These are phyloP conservation scores for Caenorhabditis drosophilae DNA, from an alignment of 2,888 invertebrate species.

Conservation along the genomic window DNA sequence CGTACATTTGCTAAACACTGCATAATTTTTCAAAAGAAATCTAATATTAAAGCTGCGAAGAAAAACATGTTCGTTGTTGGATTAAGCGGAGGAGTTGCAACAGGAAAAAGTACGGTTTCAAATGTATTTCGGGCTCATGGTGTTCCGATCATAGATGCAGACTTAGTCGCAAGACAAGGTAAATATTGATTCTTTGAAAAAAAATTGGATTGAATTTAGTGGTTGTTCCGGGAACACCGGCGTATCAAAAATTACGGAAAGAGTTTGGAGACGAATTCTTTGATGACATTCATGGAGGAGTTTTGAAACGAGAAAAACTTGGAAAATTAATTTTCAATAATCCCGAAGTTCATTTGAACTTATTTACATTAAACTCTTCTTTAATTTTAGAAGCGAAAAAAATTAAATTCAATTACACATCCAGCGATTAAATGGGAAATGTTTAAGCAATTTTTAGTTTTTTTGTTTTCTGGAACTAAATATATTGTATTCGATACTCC, in stretches of 20 bases:
- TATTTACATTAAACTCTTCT: background rate
- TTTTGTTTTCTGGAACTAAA: conserved; percentile 43
- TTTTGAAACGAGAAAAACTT: conserved; percentile 56
- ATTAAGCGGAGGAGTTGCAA: conserved; percentile 64
- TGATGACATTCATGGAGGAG: conserved; percentile 60
- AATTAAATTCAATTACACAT: conserved; percentile 61
- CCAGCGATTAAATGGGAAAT: conserved; percentile 59
- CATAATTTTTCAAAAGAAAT: too few species aligned
- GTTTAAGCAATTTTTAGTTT: conserved; percentile 46
- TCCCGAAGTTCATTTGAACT: conserved; percentile 36
- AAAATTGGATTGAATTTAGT: conserved; percentile 42
- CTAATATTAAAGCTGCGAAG: too few species aligned
- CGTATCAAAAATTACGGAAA: conserved; percentile 51
- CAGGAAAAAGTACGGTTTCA: conserved; percentile 62
- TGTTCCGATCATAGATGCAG: conserved; percentile 62
- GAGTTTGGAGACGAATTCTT: conserved; percentile 63
- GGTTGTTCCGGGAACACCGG: conserved; percentile 60
- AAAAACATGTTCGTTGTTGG: conserved; percentile 60
- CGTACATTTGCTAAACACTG: too few species aligned
- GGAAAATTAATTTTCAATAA: conserved; percentile 59
- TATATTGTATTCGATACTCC: conserved; percentile 62
- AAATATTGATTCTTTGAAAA: background rate
- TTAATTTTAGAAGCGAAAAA: conserved; percentile 50
- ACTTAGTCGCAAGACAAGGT: conserved; percentile 64
- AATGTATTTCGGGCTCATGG: conserved; percentile 41